Conservation (phyloP, 2,113 vertebrate species). For the Ceratotherium simum region DNA sequence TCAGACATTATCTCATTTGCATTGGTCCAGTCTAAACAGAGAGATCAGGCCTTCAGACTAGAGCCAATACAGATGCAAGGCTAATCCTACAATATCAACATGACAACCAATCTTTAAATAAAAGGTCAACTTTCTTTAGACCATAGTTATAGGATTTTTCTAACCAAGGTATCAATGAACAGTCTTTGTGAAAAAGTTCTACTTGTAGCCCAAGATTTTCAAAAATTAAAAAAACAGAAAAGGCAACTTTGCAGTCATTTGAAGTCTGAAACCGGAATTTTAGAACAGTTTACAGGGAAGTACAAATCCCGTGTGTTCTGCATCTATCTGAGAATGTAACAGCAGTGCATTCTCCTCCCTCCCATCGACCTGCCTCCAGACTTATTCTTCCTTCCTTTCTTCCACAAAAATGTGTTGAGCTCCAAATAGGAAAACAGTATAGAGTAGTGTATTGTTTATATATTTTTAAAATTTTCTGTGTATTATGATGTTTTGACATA, state of each 20-base stretch:
- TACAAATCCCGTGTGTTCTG: fast-evolving
- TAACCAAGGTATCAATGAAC: not conserved
- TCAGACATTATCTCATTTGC: not conserved
- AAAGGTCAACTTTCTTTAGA: not conserved
- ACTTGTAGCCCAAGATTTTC: not conserved
- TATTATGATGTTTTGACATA: not conserved
- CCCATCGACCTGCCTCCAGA: not conserved
- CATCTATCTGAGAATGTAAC: not conserved
- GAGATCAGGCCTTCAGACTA: not conserved
- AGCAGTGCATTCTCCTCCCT: not conserved
- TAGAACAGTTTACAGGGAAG: not conserved
- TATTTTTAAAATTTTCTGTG: fast-evolving
- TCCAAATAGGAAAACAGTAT: not conserved
- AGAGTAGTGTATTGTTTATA: too few relatives aligned
- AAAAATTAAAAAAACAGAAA: not conserved
- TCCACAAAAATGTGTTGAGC: not conserved
- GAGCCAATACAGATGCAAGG: not conserved
- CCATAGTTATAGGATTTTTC: not conserved
- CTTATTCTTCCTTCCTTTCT: not conserved
- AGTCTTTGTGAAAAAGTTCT: not conserved
- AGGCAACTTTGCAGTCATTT: not conserved
- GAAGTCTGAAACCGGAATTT: not conserved
- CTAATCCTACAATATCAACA: not conserved
- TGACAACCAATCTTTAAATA: not conserved
- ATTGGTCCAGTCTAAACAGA: not conserved